These are phyloP conservation scores for Cydia pomonella DNA, from an alignment of 1,140 invertebrate genomes.

Conservation along the genomic window DNA sequence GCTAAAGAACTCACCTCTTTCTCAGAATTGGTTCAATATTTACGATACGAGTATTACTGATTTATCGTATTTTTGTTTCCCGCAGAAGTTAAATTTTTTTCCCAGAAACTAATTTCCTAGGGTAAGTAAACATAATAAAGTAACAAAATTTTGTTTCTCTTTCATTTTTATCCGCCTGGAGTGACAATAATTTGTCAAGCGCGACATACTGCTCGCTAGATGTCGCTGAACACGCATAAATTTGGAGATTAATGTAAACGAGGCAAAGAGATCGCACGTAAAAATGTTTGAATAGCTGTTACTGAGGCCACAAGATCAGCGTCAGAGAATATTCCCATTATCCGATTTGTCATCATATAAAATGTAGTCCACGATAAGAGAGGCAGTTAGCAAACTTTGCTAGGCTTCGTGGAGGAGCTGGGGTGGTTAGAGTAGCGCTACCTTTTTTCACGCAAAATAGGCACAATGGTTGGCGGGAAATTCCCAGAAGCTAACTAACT, in stretches of 20 bases:
- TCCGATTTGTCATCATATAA: too few relatives aligned
- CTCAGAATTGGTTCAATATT: too few relatives aligned
- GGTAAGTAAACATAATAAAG: not conserved
- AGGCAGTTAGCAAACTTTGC: too few relatives aligned
- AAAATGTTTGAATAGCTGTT: conserved; percentile 25
- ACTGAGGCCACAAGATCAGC: not conserved
- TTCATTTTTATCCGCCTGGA: not conserved
- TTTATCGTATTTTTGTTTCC: not conserved
- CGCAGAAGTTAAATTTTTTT: not conserved
- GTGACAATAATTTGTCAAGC: conserved; percentile 1
- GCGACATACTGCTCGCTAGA: conserved; percentile 10
- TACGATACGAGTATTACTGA: too few relatives aligned
- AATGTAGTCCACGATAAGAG: too few relatives aligned
- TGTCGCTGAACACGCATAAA: conserved; percentile 16
- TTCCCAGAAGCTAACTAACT: too few relatives aligned
- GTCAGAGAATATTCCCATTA: too few relatives aligned
- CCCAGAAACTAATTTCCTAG: not conserved
- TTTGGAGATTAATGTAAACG: conserved; percentile 28
- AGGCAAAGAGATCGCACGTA: not conserved
- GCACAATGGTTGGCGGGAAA: too few relatives aligned
- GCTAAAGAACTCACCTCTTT: too few relatives aligned
- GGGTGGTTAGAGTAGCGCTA: too few relatives aligned
- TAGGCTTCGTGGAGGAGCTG: too few relatives aligned
- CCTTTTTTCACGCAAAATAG: too few relatives aligned
- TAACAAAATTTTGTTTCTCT: conserved; percentile 2